Conservation (phyloP, 2,113 vertebrate species). For the Gnathonemus longibarbis region DNA sequence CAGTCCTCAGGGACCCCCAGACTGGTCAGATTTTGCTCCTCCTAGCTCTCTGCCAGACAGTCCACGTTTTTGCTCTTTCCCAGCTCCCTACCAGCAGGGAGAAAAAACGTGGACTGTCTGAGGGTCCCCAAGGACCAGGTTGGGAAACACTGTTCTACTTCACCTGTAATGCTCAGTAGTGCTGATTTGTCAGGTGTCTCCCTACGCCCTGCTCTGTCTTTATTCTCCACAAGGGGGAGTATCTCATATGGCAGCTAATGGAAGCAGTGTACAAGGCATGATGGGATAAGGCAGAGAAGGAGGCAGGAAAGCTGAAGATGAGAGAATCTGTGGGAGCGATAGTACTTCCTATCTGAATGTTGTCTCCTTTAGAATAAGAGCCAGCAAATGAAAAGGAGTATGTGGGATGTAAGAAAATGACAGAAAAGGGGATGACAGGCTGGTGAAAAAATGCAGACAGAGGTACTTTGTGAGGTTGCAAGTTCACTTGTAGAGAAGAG, state of each 20-base stretch:
- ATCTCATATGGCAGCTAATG: conserved; percentile 46
- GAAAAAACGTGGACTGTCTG: background rate
- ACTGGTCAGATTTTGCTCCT: background rate
- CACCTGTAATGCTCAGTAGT: background rate
- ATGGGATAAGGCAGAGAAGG: background rate
- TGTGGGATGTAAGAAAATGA: background rate
- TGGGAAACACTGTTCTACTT: background rate
- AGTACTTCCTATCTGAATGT: background rate
- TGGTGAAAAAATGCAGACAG: conserved; percentile 23
- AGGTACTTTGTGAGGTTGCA: conserved; percentile 22
- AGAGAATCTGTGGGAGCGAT: background rate
- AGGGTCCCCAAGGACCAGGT: background rate
- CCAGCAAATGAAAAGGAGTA: background rate
- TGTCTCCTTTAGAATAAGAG: background rate
- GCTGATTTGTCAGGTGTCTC: conserved; percentile 31
- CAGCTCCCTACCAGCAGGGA: background rate
- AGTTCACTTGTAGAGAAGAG: conserved; percentile 28
- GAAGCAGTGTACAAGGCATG: conserved; percentile 8
- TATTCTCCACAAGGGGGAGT: conserved; percentile 36
- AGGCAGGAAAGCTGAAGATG: background rate
- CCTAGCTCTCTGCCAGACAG: background rate
- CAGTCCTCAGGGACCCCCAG: background rate
- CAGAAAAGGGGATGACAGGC: background rate
- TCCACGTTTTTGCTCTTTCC: background rate
- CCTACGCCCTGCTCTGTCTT: background rate